phyloP scores from a whole-genome alignment of 1,140 invertebrate species.

The Halesus radiatus region DNA sequence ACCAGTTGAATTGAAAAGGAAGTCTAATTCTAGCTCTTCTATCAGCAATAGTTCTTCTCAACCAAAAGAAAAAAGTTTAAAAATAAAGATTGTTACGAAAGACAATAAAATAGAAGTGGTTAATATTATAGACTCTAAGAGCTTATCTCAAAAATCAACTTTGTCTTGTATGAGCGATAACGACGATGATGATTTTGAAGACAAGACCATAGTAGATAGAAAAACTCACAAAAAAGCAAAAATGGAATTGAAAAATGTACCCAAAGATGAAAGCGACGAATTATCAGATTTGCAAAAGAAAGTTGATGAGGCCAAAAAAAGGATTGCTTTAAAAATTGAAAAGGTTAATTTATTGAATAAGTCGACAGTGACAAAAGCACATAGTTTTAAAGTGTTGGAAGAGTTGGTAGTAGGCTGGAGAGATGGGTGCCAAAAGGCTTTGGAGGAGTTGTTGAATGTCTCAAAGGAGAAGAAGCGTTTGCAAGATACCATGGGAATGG shows the following conservation, averaged over 20 bases:
- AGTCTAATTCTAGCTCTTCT: conserved; percentile 1
- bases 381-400: conserved; percentile 20
- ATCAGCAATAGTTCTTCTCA: background rate
- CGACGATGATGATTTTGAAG: conserved; percentile 35
- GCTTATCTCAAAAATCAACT: conserved; percentile 20
- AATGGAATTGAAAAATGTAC: conserved; percentile 10
- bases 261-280: background rate
- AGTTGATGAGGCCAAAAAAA: conserved; percentile 27
- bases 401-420: conserved; percentile 27
- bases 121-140: background rate
- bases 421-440: conserved; percentile 26
- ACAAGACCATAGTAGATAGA: conserved; percentile 28
- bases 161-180: conserved; percentile 31
- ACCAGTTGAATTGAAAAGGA: background rate
- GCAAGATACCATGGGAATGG: conserved; percentile 29
- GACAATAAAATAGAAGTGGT: conserved; percentile 1
- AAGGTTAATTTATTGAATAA: conserved; percentile 7
- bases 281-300: background rate
- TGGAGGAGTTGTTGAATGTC: conserved; percentile 18
- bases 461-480: conserved; percentile 4
- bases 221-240: conserved; percentile 36
- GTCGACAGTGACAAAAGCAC: background rate
- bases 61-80: conserved; percentile 19
- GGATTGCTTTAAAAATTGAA: conserved; percentile 19
- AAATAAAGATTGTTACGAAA: conserved; percentile 27